Base-by-base conservation (phyloP, 1,140 invertebrate species). In the Amphibalanus amphitrite region DNA sequence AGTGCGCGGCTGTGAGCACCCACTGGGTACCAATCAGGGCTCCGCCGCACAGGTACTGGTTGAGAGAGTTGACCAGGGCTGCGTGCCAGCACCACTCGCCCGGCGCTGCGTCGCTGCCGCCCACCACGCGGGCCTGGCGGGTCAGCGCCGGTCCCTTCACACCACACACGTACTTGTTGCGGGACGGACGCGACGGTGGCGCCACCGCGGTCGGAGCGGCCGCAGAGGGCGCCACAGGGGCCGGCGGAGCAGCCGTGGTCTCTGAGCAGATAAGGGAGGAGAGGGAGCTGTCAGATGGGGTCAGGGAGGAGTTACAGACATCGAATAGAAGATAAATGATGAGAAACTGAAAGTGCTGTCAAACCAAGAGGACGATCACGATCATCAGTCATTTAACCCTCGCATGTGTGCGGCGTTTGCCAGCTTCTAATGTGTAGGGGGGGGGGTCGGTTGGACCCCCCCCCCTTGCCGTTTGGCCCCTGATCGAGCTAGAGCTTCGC, bases 81-180 rank as follows among this genome's bases (percentile, higher is more conserved):
- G 93, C 91, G 80, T 95, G 93, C 93, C 93, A 95, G 81, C 93
- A 95, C 91, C 92, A 95, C 81, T 95, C 92, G 13, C 90, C 91
- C 33, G 91, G 89, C 74, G 89, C 86, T 15, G 92, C 90, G 78
- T 95, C 91, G 79, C 89, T 88, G 8, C 93, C 92, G n/a, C 92
- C 92, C 64, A 95, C 91, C 30, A 96, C 92, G 33, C 91, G 83
- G 0, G 83, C 88, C 3, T 79, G 77, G 40, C 88, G 78, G n/a
- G n/a, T 17, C 74, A 70, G 76, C 47, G 6, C 47, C 6, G 47
- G 10, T 28, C 89, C 91, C 81, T 93, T 93, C 0, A 93, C 90
- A 0, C 91, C 92, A 76, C 92, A 94, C n/a, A 93, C 90, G 73
- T 93, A 93, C 82, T 92, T 92, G 75, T 87, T 92, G 78, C 64